phyloP scores from a whole-genome alignment of 2,888 invertebrate species.

The Latrodectus elegans region DNA sequence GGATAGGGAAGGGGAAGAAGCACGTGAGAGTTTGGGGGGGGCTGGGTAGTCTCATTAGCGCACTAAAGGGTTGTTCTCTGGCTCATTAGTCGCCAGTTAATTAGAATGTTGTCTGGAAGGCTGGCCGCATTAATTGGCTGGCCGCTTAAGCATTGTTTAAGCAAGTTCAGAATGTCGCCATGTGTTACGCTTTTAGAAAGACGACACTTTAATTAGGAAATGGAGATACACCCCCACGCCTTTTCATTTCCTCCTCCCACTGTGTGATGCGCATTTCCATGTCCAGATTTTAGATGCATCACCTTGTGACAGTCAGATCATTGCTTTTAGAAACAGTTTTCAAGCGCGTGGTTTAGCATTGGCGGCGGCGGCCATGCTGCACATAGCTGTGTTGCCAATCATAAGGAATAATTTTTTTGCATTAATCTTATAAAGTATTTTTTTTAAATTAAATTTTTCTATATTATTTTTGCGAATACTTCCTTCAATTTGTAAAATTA shows the following conservation, averaged over 20 bases:
- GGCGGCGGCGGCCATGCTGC: no score
- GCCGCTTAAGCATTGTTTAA: conserved; percentile 68
- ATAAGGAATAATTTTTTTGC: no score
- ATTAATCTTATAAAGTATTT: no score
- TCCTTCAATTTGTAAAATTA: no score
- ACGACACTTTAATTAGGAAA: conserved; percentile 67
- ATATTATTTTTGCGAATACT: no score
- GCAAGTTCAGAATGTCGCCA: conserved; percentile 65
- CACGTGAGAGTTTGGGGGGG: not conserved
- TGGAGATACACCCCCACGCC: conserved; percentile 18
- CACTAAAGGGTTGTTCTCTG: conserved; percentile 58
- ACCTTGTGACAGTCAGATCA: conserved; percentile 7
- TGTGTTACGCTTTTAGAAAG: conserved; percentile 65
- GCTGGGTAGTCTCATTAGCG: conserved; percentile 54
- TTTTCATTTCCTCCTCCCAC: not conserved
- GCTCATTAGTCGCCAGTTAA: conserved; percentile 66
- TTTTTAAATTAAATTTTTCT: no score
- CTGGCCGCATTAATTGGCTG: conserved; percentile 64
- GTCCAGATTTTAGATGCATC: conserved; percentile 30
- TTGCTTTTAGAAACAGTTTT: no score
- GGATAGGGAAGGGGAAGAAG: not conserved
- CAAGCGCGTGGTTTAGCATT: no score
- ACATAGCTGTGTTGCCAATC: no score
- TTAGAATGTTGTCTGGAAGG: conserved; percentile 67
- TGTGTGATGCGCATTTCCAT: conserved; percentile 29